phyloP scores from a whole-genome alignment of 2,797 vertebrate genomes.

The Odontamblyopus lacepedii region DNA sequence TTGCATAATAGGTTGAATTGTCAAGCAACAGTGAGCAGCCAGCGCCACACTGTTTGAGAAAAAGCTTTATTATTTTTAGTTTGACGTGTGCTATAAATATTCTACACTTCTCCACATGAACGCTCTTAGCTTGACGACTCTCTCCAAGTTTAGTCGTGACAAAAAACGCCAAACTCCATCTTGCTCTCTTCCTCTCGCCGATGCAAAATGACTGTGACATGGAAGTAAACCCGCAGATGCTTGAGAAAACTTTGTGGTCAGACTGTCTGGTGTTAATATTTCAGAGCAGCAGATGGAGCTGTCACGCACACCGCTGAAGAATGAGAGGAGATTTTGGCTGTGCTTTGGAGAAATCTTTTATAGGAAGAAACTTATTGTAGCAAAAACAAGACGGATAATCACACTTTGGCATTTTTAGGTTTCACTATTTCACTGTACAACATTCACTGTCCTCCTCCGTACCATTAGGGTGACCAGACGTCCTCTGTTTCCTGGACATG shows the following conservation, averaged over 20 bases:
- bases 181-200: background rate
- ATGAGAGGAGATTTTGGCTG: constrained; percentile 19
- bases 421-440: too few relatives aligned
- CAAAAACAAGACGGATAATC: too few relatives aligned
- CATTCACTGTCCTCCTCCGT: background rate
- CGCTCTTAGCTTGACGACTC: too few relatives aligned
- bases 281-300: constrained; percentile 8
- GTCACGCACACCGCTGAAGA: constrained; percentile 34
- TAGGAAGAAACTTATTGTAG: background rate
- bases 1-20: too few relatives aligned
- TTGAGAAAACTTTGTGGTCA: background rate
- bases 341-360: constrained; percentile 40
- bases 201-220: background rate
- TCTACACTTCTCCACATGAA: too few relatives aligned
- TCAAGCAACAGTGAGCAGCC: too few relatives aligned
- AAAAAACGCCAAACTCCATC: background rate
- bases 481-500: too few relatives aligned
- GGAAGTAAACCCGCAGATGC: background rate
- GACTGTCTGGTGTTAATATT: constrained; percentile 8
- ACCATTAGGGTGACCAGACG: background rate
- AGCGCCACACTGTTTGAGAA: too few relatives aligned
- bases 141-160: background rate
- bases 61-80: too few relatives aligned
- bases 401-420: background rate
- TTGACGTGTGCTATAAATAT: too few relatives aligned